Conservation (phyloP, 2,797 vertebrate genomes). For the Apogon talboti region DNA sequence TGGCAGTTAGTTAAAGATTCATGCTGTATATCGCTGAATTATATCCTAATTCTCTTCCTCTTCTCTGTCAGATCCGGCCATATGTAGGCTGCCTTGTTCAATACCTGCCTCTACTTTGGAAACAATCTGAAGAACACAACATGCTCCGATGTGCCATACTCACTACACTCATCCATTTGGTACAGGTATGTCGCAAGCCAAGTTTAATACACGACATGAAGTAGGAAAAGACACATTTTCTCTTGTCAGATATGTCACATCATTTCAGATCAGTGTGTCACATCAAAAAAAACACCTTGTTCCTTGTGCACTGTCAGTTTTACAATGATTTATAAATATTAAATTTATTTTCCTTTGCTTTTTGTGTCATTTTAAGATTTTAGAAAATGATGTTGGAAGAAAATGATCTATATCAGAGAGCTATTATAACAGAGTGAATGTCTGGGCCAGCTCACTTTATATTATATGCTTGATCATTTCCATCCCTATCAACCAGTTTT, state of each 20-base stretch:
- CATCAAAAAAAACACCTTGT: neutral
- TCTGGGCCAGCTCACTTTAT: neutral
- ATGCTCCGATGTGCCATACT: slow-evolving; percentile 98
- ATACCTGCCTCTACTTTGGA: slow-evolving; percentile 97
- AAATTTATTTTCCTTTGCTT: too few relatives aligned
- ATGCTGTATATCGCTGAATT: neutral
- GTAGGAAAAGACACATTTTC: neutral
- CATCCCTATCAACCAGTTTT: slow-evolving; percentile 10
- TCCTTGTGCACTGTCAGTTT: neutral
- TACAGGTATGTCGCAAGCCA: slow-evolving; percentile 85
- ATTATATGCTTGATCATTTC: slow-evolving; percentile 17
- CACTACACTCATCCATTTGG: slow-evolving; percentile 93
- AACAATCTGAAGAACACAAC: slow-evolving; percentile 98
- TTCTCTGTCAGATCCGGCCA: slow-evolving; percentile 87
- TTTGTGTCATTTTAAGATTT: too few relatives aligned
- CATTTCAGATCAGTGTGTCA: neutral
- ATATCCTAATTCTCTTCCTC: neutral
- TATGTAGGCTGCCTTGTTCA: slow-evolving; percentile 94
- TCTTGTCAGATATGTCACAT: neutral
- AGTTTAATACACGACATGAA: neutral
- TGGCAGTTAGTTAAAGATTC: neutral
- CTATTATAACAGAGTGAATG: neutral
- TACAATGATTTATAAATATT: too few relatives aligned
- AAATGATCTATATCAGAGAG: too few relatives aligned
- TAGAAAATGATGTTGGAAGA: too few relatives aligned